Evolutionary conservation across 2,113 vertebrate genomes (phyloP), one percentile per base, ranked within the genome.

Genomic region (Arothron firmamentum): DNA sequence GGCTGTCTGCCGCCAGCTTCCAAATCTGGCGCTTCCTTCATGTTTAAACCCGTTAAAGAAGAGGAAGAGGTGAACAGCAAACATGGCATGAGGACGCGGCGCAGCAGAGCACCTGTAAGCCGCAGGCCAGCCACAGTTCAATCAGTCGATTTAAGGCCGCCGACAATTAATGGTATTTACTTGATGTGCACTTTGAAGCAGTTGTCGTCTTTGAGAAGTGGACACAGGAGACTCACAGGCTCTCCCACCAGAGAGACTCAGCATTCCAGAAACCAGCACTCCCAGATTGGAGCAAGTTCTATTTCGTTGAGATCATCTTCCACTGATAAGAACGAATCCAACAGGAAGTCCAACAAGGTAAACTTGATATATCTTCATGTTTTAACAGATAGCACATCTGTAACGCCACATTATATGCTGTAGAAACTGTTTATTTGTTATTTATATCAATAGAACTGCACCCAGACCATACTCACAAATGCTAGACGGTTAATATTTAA

Each of bases 41-140:
- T 98, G 94, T 99, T 99, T 79, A 99, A 99, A 80, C 95, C 95
- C 9, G 96, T 99, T 70, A 98, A 95, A 87, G 96, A 96, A 81
- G 96, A 98, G 77, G 96, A 98, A 3, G 97, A 98, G 83, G 93
- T 92, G 62, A 92, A 94, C 76, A 92, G 91, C 77, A 97, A 96
- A 74, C 97, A 98, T 87, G 97, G 94, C 90, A 99, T 99, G 97
- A 99, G 96, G 93, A 99, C 97, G 5, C 86, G 97, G 55, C 88
- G 95, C 62, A 99, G 93, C 89, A 90, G 95, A 77, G 95, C 94
- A 90, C 93, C 95, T 88, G 96, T 98, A 90, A 76, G 93, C 9
- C 6, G n/a, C 4, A 70, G 58, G 45, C 79, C 34, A 60, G 2
- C 23, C 63, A 54, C 18, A 34, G 16, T 34, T 17, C 11, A 28